Evolutionary conservation across 2,888 invertebrate species (phyloP).

Genomic region (Cryptocheilus praepositus): DNA sequence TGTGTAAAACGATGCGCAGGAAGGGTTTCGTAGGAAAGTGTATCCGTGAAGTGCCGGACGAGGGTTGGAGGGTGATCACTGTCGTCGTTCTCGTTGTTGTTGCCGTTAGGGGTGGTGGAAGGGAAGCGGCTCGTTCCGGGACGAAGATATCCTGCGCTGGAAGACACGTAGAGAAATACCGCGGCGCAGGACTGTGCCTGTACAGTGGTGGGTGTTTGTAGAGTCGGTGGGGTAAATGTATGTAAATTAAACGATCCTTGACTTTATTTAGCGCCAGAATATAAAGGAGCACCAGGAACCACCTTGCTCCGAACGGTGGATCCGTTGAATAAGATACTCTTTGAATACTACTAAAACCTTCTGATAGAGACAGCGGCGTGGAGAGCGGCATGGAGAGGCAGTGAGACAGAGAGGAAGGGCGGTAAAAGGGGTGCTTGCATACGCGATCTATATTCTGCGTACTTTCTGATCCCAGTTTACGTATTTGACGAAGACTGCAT

Average conservation of each 20-base stretch:
- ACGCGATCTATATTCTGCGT: slow-evolving; percentile 12
- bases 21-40: slow-evolving; percentile 26
- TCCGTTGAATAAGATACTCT: slow-evolving; percentile 45
- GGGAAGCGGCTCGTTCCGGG: not conserved
- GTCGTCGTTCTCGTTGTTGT: slow-evolving; percentile 32
- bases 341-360: slow-evolving; percentile 18
- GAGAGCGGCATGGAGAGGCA: too few species aligned
- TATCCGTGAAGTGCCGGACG: slow-evolving; percentile 41
- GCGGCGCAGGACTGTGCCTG: not conserved
- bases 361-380: not conserved
- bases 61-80: slow-evolving; percentile 29
- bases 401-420: not conserved
- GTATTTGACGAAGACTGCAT: too few species aligned
- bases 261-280: slow-evolving; percentile 62
- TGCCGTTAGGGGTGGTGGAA: slow-evolving; percentile 13
- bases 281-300: slow-evolving; percentile 44
- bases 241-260: slow-evolving; percentile 63
- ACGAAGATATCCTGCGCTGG: not conserved
- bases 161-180: not conserved
- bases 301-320: slow-evolving; percentile 25
- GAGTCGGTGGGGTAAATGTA: slow-evolving; percentile 49
- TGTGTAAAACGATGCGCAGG: slow-evolving; percentile 9
- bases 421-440: slow-evolving; percentile 16
- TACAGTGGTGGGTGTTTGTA: not conserved
- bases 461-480: slow-evolving; percentile 4